Evolutionary conservation across 2,888 invertebrate genomes (phyloP), one percentile per base, ranked within the genome.

Genomic region (Exephanes ischioxanthus): DNA sequence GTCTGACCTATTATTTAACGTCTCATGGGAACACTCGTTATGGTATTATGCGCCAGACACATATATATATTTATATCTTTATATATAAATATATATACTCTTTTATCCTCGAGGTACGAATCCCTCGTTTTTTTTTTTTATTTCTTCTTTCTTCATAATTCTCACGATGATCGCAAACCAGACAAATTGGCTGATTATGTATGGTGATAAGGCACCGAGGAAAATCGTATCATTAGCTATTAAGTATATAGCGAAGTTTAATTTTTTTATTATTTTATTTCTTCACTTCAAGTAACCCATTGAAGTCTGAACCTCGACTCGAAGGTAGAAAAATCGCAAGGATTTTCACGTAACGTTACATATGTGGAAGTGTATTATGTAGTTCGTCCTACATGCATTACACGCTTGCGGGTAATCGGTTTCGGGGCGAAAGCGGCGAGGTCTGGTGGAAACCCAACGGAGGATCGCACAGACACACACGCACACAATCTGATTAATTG

Each of bases 1-100:
- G 63, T 76, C 85, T 82, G 85, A 85, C 85, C 85, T 85, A 85
- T 85, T 85, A 85, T 85, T 85, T 76, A 79, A 85, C 71, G 79
- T 79, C 79, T 79, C 75, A 82, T 85, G 85, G 75, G 85, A 85
- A 85, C 75, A 70, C 81, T 81, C 73, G 73, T 85, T 85, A 81
- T 26, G 68, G 68, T 53, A 63, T 82, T 76, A 82, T 51, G 63
- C 30, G 61, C 19, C 30, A 61, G 45, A 75, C 41, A 61, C 51
- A 79, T 67, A 30, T 61, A 48, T 58, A 67, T 26, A 37, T 51
- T 58, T 63, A 30, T 48, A 75, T 26, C 26, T 26, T 4, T n/a
- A 58, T n/a, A 75, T 30, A 75, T 63, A 75, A 58, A 30, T 53
- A 53, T 61, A 48, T 67, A 67, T 26, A 26, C 41, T 72, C 22